Evolutionary conservation across 53 echinoderm and acorn worm species (phyloP).

Genomic region (Hippasteria phrygiana): DNA sequence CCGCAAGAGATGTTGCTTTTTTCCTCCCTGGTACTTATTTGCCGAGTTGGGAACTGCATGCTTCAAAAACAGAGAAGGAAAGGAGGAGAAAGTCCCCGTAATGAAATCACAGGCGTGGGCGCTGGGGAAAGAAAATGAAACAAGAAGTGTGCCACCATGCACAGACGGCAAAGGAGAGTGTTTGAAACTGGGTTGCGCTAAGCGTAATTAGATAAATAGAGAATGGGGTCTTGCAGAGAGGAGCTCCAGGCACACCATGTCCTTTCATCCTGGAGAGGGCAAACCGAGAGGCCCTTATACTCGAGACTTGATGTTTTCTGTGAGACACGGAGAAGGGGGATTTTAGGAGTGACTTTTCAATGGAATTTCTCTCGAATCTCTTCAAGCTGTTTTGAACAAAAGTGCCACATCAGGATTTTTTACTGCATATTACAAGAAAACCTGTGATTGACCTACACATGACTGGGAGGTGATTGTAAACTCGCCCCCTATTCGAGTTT

Average conservation of each 20-base stretch:
- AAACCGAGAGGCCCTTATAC: background rate
- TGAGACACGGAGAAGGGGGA: background rate
- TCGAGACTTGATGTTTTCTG: background rate
- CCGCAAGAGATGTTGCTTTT: constrained; percentile 9
- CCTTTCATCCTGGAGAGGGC: constrained; percentile 29
- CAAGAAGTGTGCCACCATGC: constrained; percentile 15
- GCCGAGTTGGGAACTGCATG: constrained; percentile 15
- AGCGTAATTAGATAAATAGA: constrained; percentile 63
- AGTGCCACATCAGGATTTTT: too few relatives aligned
- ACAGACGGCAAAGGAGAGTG: background rate
- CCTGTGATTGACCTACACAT: too few relatives aligned
- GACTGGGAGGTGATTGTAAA: too few relatives aligned
- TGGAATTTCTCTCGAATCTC: background rate
- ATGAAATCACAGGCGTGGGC: constrained; percentile 56
- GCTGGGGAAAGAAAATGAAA: constrained; percentile 32
- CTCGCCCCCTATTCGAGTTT: too few relatives aligned
- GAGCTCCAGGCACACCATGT: constrained; percentile 50
- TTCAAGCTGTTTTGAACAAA: background rate
- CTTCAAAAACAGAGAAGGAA: constrained; percentile 33
- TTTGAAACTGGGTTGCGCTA: constrained; percentile 58
- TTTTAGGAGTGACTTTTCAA: constrained; percentile 46
- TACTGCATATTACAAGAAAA: too few relatives aligned
- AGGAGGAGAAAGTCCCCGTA: constrained; percentile 1
- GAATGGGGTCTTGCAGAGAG: background rate
- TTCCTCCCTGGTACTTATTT: background rate